Evolutionary conservation across 2,113 vertebrate species (phyloP).

Genomic region (Rhabdomys dilectus): DNA sequence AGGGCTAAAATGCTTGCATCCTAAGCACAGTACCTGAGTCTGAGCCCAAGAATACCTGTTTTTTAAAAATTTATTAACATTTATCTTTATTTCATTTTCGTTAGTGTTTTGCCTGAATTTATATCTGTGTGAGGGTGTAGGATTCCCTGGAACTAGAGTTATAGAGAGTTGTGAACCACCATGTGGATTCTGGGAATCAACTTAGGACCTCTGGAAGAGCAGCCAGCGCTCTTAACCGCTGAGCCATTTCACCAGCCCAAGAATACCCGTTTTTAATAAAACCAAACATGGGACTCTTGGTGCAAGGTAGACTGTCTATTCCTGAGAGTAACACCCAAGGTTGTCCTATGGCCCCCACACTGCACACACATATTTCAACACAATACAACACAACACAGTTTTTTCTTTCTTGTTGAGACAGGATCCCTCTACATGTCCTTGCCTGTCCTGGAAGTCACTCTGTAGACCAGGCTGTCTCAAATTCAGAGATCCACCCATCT

Average conservation of each 20-base stretch:
- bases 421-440: neutral
- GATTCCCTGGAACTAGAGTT: no score
- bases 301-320: neutral
- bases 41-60: neutral
- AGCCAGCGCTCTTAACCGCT: no score
- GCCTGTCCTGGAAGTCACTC: neutral
- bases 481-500: neutral
- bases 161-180: no score
- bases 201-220: no score
- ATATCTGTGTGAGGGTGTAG: no score
- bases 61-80: no score
- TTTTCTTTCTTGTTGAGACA: neutral
- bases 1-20: neutral
- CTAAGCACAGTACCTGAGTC: neutral
- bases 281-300: neutral
- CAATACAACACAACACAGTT: neutral
- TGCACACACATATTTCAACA: neutral
- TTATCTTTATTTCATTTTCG: no score
- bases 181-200: no score
- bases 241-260: no score
- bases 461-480: neutral
- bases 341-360: neutral
- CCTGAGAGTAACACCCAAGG: neutral
- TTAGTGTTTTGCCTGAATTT: no score
- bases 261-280: no score